A percentile compares a stretch with the other conserved stretches of the same genome.
Conservation (phyloP, 2,888 invertebrate genomes). For the Eupithecia vulgata region DNA sequence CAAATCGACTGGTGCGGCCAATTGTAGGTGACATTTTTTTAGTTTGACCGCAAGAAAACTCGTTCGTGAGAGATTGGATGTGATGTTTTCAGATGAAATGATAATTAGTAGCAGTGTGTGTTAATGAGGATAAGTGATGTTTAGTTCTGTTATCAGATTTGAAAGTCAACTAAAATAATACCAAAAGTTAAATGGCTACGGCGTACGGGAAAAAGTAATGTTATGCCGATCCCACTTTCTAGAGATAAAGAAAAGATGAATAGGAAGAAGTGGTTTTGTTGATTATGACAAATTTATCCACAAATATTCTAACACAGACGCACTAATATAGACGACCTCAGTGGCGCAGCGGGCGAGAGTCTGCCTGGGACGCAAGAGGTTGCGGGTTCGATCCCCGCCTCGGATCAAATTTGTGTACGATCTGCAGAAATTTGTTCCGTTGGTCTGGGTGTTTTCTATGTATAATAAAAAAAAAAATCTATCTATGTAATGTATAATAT, state of each 20-base stretch:
- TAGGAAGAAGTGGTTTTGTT: not conserved
- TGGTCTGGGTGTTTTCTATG: no score
- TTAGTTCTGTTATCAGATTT: slow-evolving; percentile 14
- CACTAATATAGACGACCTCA: no score
- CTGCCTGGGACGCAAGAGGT: no score
- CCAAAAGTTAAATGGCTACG: not conserved
- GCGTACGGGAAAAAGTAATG: not conserved
- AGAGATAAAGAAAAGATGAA: not conserved
- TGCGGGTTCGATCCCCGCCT: no score
- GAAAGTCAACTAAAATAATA: not conserved
- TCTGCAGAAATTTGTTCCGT: no score
- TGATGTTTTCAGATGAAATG: slow-evolving; percentile 30
- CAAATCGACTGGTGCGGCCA: slow-evolving; percentile 35
- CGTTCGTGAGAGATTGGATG: slow-evolving; percentile 30
- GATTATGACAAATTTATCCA: not conserved
- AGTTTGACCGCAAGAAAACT: slow-evolving; percentile 28
- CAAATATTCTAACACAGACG: no score
- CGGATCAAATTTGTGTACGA: no score
- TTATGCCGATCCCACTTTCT: not conserved
- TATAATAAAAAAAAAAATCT: no score
- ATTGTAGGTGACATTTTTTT: slow-evolving; percentile 37
- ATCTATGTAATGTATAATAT: no score
- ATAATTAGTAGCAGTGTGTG: slow-evolving; percentile 25
- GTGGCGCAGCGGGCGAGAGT: no score
- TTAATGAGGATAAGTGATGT: slow-evolving; percentile 23